Base-by-base conservation (phyloP, 2,113 vertebrate genomes). In the Eublepharis macularius region DNA sequence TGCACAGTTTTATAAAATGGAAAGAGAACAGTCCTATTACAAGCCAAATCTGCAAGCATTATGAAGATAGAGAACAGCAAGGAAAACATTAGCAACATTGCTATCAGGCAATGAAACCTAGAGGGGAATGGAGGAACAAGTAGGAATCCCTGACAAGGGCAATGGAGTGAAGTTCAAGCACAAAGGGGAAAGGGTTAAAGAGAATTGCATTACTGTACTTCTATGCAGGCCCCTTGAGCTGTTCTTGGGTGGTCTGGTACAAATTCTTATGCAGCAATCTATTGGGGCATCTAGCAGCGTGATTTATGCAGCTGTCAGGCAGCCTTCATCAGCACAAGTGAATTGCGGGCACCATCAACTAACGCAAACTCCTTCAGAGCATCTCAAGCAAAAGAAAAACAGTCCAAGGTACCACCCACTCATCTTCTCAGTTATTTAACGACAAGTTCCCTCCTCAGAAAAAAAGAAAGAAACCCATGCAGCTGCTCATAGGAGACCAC, bases 221-320 rank as follows among this genome's bases (percentile, higher is more conserved):
- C 93, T 84, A 89, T 90, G 88, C 90, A 93, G 91, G 87, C 81
- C 90, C 88, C 75, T 72, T 16, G 57, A 91, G 92, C 92, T 90
- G 93, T 78, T 60, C 95, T 91, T 97, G 97, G 97, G 97, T 97
- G 97, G 97, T 97, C 97, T 66, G 51, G 92, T 91, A 93, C 93
- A 94, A 96, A 96, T 92, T 93, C 19, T 24, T 89, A 92, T 92
- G 95, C 93, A 93, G 93, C 94, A 90, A 96, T 95, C 95, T 96
- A 95, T 97, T 96, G 94, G 84, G 85, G 94, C 93, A 97, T 97
- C 95, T 95, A 91, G 26, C 86, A 85, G 66, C 60, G 91, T 97
- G 96, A 97, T 97, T 97, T 97, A 97, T 96, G 95, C 94, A 97
- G 96, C 96, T 97, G 97, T 97, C 96, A 97, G 95, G 94, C 93